Conservation (phyloP, 2,888 invertebrate genomes). For the Rapana venosa region DNA sequence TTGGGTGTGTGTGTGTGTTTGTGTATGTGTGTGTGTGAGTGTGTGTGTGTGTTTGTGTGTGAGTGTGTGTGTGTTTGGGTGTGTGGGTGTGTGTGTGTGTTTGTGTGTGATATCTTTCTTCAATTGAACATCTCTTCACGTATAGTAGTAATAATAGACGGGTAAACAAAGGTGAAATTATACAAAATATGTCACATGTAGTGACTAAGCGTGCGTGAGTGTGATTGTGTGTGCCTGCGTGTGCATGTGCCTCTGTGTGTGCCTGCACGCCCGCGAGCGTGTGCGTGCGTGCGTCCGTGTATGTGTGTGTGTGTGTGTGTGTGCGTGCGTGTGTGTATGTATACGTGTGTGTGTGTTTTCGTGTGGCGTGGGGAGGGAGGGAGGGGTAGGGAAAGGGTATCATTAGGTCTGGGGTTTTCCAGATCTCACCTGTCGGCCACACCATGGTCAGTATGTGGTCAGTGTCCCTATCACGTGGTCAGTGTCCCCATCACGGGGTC, state of each 20-base stretch:
- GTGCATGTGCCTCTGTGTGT: background rate
- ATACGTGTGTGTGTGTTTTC: background rate
- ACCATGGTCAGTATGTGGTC: no score
- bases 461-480: no score
- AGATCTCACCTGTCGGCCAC: no score
- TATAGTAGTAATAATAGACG: no score
- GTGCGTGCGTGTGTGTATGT: constrained; percentile 18
- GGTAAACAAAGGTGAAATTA: no score
- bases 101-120: no score
- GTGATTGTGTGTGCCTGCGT: constrained; percentile 6
- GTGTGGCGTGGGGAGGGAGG: background rate
- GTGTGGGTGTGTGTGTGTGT: constrained; percentile 5
- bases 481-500: no score
- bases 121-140: no score
- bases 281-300: background rate
- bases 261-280: background rate
- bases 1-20: background rate
- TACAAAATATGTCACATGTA: no score
- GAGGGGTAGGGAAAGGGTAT: no score
- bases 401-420: no score
- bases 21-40: constrained; percentile 12
- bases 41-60: background rate
- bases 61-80: background rate
- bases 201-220: no score
- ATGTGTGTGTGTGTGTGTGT: constrained; percentile 18